Percentiles rank a stretch among this genome's conserved stretches.
Evolutionary conservation across 2,888 invertebrate species (phyloP).

Genomic region (Apotomis turbidana): DNA sequence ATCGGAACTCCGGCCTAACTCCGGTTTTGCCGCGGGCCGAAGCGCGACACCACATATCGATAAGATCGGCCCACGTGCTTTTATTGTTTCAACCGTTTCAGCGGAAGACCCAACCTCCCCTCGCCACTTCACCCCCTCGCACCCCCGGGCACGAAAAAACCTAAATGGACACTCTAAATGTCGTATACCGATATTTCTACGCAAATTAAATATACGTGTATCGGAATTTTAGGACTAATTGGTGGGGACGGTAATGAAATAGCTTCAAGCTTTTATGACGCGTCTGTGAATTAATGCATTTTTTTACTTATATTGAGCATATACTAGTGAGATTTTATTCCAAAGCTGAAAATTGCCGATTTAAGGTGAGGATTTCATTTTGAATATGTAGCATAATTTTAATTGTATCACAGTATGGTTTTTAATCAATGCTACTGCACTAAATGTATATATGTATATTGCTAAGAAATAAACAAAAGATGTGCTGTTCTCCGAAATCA

Average conservation of each 20-base stretch:
- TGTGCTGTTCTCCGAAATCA: too few species aligned
- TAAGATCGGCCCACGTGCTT: slow-evolving; percentile 69
- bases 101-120: slow-evolving; percentile 39
- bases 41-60: slow-evolving; percentile 73
- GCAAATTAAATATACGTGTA: slow-evolving; percentile 43
- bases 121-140: slow-evolving; percentile 43
- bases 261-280: slow-evolving; percentile 14
- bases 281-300: background rate
- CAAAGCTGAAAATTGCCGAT: too few species aligned
- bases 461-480: too few species aligned
- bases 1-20: slow-evolving; percentile 60
- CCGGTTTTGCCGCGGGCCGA: slow-evolving; percentile 62
- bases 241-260: slow-evolving; percentile 26
- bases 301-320: background rate
- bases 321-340: too few species aligned
- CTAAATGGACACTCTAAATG: slow-evolving; percentile 61
- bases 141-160: slow-evolving; percentile 54
- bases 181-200: slow-evolving; percentile 29
- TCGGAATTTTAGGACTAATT: slow-evolving; percentile 34
- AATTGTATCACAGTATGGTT: too few species aligned
- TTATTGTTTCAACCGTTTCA: slow-evolving; percentile 67
- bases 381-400: too few species aligned
- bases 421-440: too few species aligned
- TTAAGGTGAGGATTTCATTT: too few species aligned
- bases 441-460: too few species aligned